A percentile compares a stretch with the other conserved stretches of the same genome.
Conservation (phyloP, 2,888 invertebrate species). For the Gonocerus acuteangulatus region DNA sequence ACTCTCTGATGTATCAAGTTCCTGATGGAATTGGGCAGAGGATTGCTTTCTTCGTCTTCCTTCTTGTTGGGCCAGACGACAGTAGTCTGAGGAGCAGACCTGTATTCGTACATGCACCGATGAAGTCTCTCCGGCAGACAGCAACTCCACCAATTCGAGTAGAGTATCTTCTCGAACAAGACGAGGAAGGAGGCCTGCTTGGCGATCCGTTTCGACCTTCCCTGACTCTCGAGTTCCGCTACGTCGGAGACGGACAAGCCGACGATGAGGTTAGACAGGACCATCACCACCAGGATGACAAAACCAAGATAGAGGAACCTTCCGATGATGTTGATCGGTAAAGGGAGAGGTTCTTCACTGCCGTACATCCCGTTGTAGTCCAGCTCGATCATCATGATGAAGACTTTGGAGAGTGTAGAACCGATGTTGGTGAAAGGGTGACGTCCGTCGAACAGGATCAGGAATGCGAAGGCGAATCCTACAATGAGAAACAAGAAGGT, state of each 20-base stretch:
- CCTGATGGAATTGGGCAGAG: neutral
- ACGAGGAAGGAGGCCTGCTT: constrained; percentile 52
- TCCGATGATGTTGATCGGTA: constrained; percentile 44
- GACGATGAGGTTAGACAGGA: constrained; percentile 53
- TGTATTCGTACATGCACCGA: no score
- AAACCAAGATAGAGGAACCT: constrained; percentile 50
- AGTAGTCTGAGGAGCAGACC: neutral
- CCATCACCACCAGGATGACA: constrained; percentile 50
- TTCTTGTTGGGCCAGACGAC: constrained; percentile 6
- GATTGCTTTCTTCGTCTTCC: neutral
- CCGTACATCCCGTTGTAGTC: constrained; percentile 49
- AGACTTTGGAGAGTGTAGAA: constrained; percentile 50
- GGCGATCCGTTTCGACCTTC: constrained; percentile 48
- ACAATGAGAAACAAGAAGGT: constrained; percentile 47
- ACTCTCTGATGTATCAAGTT: neutral
- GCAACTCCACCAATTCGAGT: constrained; percentile 45
- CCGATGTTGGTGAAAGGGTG: constrained; percentile 50
- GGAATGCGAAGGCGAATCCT: constrained; percentile 51
- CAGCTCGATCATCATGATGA: constrained; percentile 55
- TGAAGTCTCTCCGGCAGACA: constrained; percentile 42
- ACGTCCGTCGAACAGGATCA: constrained; percentile 50
- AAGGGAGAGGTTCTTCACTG: constrained; percentile 39
- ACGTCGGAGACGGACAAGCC: constrained; percentile 55
- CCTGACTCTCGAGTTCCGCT: constrained; percentile 50
- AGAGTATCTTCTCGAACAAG: constrained; percentile 49